Percentiles rank a stretch among this genome's conserved stretches.
phyloP scores from a whole-genome alignment of 2,888 invertebrate species.

The Drosophila colorata region DNA sequence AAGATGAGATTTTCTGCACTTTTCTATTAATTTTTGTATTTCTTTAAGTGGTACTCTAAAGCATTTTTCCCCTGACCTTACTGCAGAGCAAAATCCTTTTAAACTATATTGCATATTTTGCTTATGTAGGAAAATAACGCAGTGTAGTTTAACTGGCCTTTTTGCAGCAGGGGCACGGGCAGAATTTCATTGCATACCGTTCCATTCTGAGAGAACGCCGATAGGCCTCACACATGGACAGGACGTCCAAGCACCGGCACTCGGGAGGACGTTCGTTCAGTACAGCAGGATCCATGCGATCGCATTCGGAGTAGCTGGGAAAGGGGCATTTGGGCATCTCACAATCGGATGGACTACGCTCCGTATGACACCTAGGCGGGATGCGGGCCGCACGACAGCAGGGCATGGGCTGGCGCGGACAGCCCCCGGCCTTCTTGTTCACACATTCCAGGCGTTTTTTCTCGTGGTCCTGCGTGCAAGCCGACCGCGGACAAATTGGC shows the following conservation, averaged over 20 bases:
- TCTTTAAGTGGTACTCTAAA: background rate
- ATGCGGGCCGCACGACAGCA: constrained; percentile 52
- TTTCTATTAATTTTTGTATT: constrained; percentile 2
- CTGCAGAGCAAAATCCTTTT: background rate
- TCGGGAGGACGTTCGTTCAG: constrained; percentile 35
- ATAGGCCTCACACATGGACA: constrained; percentile 5
- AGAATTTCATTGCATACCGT: background rate
- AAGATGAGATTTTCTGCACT: background rate
- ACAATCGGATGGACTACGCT: background rate
- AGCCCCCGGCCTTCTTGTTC: constrained; percentile 8
- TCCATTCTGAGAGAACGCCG: background rate
- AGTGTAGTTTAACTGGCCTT: constrained; percentile 11
- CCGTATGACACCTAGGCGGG: constrained; percentile 32
- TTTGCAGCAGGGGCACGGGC: constrained; percentile 28
- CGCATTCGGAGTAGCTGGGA: constrained; percentile 70
- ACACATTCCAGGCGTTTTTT: constrained; percentile 11
- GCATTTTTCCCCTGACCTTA: background rate
- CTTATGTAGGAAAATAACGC: background rate
- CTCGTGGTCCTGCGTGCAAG: constrained; percentile 24
- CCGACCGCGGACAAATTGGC: constrained; percentile 16
- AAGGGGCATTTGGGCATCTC: constrained; percentile 55
- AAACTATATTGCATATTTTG: constrained; percentile 25
- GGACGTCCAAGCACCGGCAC: constrained; percentile 29
- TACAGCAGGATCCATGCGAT: constrained; percentile 13
- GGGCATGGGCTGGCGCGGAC: constrained; percentile 46